phyloP scores from a whole-genome alignment of 2,113 vertebrate genomes.

The Sclerurus mexicanus region DNA sequence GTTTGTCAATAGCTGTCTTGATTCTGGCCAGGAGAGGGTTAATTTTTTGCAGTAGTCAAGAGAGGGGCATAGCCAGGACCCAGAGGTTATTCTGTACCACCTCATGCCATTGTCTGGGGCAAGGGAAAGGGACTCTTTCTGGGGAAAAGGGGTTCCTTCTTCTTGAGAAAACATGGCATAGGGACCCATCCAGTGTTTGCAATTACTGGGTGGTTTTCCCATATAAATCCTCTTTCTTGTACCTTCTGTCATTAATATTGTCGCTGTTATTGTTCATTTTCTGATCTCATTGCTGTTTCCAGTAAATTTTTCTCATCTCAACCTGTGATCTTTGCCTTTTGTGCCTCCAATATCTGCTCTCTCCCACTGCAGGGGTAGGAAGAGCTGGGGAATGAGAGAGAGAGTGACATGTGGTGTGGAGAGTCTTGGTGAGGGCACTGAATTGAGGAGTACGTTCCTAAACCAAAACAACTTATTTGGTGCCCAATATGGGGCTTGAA shows the following conservation, averaged over 20 bases:
- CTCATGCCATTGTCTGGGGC: too few species aligned
- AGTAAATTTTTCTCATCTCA: neutral
- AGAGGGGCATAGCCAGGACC: neutral
- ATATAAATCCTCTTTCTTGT: neutral
- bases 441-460: neutral
- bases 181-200: neutral
- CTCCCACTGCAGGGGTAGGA: rapidly evolving
- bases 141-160: neutral
- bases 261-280: neutral
- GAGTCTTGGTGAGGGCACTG: neutral
- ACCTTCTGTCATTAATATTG: neutral
- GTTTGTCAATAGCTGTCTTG: neutral
- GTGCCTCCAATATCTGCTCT: neutral
- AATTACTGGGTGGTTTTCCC: rapidly evolving
- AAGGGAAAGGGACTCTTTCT: neutral
- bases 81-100: neutral
- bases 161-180: neutral
- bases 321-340: rapidly evolving
- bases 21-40: neutral
- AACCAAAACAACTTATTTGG: neutral
- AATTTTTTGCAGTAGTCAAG: neutral
- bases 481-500: rapidly evolving
- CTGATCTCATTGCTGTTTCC: neutral
- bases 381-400: neutral
- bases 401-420: neutral